A percentile compares a stretch with the other conserved stretches of the same genome.
These are phyloP conservation scores for Onychomys torridus DNA, from an alignment of 2,797 vertebrate genomes.

Conservation along the genomic window DNA sequence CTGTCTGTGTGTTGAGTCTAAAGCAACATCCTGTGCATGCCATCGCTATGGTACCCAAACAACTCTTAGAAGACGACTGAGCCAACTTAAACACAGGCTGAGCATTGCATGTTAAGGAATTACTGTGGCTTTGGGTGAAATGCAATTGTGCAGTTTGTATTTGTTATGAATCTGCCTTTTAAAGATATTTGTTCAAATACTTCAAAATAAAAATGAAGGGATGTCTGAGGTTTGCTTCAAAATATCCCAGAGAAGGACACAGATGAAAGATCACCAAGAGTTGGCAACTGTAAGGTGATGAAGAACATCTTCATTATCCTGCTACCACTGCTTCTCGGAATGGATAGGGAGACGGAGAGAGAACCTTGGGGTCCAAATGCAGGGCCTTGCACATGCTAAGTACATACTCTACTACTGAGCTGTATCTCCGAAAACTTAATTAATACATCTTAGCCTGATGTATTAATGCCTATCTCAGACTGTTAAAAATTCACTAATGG, in stretches of 20 bases:
- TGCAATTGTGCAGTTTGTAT: not conserved
- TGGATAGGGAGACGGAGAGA: not conserved
- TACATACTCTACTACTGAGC: not conserved
- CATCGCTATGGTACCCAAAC: not conserved
- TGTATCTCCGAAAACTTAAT: not conserved
- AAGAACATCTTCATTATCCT: not conserved
- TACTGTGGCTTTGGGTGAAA: not conserved
- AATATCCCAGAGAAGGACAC: not conserved
- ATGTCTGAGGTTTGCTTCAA: not conserved
- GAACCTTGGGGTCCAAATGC: not conserved
- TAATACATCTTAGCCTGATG: not conserved
- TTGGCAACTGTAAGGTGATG: not conserved
- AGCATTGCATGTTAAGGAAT: not conserved
- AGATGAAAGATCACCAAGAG: not conserved
- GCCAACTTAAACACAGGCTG: not conserved
- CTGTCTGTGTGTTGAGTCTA: not conserved
- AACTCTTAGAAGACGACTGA: not conserved
- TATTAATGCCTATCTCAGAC: not conserved
- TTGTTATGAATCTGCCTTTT: not conserved
- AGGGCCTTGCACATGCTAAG: not conserved
- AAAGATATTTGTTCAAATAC: slow-evolving; percentile 18
- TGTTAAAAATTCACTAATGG: slow-evolving; percentile 16
- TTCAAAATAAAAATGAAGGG: slow-evolving; percentile 10
- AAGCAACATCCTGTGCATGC: not conserved
- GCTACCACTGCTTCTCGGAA: not conserved